A percentile compares a stretch with the other conserved stretches of the same genome.
These are phyloP conservation scores for Chionomys nivalis DNA, from an alignment of 2,113 vertebrate species.

Conservation along the genomic window DNA sequence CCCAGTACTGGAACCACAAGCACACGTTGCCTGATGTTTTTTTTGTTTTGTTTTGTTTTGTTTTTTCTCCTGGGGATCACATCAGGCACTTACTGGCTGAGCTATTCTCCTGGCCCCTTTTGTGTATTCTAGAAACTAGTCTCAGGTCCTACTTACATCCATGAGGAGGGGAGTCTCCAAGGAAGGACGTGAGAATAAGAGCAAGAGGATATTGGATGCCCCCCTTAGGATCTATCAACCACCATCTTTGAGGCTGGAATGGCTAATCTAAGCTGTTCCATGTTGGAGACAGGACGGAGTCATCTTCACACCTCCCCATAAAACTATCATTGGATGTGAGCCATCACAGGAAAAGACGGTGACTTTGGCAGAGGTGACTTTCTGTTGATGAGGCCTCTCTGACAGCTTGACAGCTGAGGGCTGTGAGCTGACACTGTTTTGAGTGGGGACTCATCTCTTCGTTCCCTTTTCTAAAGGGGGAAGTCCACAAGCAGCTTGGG, in stretches of 20 bases:
- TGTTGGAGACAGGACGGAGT: neutral
- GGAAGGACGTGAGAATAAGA: neutral
- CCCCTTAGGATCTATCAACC: neutral
- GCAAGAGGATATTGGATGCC: no score
- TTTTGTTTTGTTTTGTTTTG: no score
- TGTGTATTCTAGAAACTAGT: neutral
- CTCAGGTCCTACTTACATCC: neutral
- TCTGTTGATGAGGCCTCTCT: neutral
- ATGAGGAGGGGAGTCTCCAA: neutral
- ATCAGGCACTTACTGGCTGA: neutral
- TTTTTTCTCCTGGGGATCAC: neutral
- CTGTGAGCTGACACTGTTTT: neutral
- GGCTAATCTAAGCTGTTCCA: neutral
- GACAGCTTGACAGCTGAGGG: neutral
- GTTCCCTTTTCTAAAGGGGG: neutral
- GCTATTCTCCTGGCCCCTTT: neutral
- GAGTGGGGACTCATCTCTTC: neutral
- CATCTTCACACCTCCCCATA: neutral
- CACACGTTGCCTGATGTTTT: neutral
- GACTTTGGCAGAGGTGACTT: neutral
- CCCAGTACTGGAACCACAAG: neutral
- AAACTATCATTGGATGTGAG: neutral
- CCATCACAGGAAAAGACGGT: neutral
- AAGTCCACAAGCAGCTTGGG: neutral
- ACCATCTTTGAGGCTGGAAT: neutral